Percentiles rank a stretch among this genome's conserved stretches.
Conservation (phyloP, 35 echinoderm and acorn worm species). For the Patiria miniata region DNA sequence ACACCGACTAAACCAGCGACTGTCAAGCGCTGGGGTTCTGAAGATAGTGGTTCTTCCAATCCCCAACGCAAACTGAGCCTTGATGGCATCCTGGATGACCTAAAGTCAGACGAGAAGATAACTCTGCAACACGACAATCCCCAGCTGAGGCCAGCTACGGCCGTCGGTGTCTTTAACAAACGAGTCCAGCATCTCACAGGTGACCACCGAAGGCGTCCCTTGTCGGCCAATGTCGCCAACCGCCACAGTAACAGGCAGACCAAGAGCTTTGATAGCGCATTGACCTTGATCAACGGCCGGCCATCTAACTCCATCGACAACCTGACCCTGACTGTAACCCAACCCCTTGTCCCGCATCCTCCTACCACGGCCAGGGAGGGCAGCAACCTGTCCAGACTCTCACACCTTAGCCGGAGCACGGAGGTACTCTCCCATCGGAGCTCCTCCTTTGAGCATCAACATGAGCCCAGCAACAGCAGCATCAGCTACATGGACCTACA, state of each 20-base stretch:
- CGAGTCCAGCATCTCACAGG: neutral
- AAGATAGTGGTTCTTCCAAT: neutral
- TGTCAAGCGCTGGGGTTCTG: neutral
- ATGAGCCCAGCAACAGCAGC: neutral
- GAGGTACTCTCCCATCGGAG: neutral
- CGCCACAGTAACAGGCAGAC: neutral
- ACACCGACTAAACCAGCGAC: neutral
- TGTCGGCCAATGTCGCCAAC: conserved; percentile 24
- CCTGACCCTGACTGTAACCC: neutral
- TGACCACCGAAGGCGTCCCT: neutral
- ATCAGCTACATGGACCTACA: conserved; percentile 9
- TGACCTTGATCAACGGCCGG: neutral
- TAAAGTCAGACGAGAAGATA: neutral
- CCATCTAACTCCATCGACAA: neutral
- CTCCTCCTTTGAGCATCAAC: neutral
- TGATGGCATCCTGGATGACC: neutral
- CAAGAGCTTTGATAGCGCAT: neutral
- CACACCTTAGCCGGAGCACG: neutral
- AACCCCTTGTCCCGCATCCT: neutral
- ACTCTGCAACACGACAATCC: neutral
- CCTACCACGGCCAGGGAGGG: neutral
- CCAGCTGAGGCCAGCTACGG: no score
- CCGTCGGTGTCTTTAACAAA: neutral
- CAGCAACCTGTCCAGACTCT: conserved; percentile 1
- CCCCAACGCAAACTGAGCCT: neutral